Evolutionary conservation across 2,797 vertebrate species (phyloP).

Genomic region (Halcyon chelicuti): DNA sequence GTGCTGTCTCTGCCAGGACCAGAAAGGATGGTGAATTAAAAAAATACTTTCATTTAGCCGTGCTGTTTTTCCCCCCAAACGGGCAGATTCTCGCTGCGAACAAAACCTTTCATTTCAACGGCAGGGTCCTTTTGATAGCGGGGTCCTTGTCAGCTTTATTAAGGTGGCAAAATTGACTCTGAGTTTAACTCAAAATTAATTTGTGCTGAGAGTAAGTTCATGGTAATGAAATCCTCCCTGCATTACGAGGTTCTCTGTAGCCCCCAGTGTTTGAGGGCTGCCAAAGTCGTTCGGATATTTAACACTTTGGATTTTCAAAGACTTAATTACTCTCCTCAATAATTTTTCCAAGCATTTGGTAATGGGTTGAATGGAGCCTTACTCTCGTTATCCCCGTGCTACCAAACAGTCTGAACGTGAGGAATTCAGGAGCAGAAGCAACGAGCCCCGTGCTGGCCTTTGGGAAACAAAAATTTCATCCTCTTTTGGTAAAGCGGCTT

Average conservation of each 20-base stretch:
- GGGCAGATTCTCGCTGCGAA: not conserved
- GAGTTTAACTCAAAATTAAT: too few species aligned
- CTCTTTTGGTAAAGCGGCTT: not conserved
- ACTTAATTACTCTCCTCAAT: not conserved
- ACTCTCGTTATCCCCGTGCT: not conserved
- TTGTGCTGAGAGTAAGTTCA: not conserved
- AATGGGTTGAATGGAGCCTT: not conserved
- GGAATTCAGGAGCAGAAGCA: not conserved
- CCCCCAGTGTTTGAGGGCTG: not conserved
- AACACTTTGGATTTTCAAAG: not conserved
- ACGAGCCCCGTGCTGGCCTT: not conserved
- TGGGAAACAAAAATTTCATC: not conserved
- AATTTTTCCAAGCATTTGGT: not conserved
- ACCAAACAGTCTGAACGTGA: fast-evolving
- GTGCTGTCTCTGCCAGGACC: fast-evolving
- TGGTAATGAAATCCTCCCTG: not conserved
- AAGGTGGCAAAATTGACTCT: not conserved
- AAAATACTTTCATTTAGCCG: not conserved
- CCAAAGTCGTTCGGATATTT: not conserved
- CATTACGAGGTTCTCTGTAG: fast-evolving
- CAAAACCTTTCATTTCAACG: not conserved
- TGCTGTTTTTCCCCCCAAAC: not conserved
- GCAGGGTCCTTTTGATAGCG: not conserved
- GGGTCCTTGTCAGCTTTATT: not conserved
- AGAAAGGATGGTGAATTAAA: not conserved